Evolutionary conservation across 2,888 invertebrate genomes (phyloP), one percentile per base, ranked within the genome.

Genomic region (Dynastes grantii): DNA sequence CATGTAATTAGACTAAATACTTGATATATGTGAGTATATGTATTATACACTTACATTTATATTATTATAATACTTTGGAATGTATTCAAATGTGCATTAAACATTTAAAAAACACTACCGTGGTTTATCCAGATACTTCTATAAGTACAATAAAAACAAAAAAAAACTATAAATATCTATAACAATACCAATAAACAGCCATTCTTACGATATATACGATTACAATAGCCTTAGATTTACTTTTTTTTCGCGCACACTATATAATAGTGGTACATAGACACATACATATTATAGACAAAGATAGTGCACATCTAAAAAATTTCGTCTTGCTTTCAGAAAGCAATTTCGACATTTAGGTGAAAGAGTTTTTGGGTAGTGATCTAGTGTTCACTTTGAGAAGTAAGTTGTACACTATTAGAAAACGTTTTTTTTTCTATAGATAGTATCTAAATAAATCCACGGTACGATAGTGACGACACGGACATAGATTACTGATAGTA

Each of bases 311-410:
- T 71, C 55, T 55, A 37, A 71, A 71, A 71, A 55, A 58, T 37
- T 55, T 16, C 0, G 53, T 55, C 1, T 71, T 71, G 55, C 71
- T 71, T 71, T 37, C 58, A 32, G 3, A 37, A 71, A 71, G 71
- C 71, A 58, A 37, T 9, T 71, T 67, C 45, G 45, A 45, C 40
- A 58, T 55, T 32, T 71, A 71, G 58, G 55, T 71, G 71, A 71
- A 71, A 71, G 71, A 71, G 71, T 71, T 58, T 1, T 71, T 71
- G 71, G 71, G 71, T 71, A 71, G 71, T 55, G 71, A 71, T 71
- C 29, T 37, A 58, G 55, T 55, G 71, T 71, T 55, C 55, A 71
- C 29, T 58, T 55, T 55, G 40, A 16, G 9, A 71, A 53, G 55
- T 53, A 55, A 58, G 16, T 71, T 37, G 16, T 13, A 71, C 55